phyloP scores from a whole-genome alignment of 2,113 vertebrate genomes.

The Trogon melanurus region DNA sequence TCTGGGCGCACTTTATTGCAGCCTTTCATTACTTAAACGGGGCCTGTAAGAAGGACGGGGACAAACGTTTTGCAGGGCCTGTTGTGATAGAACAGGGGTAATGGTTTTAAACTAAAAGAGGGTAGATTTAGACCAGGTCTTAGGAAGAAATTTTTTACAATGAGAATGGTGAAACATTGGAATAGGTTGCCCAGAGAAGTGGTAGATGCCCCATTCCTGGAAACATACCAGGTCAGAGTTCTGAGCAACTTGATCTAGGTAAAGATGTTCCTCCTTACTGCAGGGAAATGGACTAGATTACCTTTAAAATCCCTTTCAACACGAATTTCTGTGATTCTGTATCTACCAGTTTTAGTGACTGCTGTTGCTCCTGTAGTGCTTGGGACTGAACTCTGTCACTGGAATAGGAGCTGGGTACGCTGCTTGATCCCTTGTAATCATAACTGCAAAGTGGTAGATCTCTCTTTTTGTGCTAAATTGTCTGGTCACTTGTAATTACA shows the following conservation, averaged over 20 bases:
- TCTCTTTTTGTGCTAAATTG: background rate
- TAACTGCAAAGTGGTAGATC: background rate
- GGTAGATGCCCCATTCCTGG: too few species aligned
- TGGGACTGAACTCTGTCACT: background rate
- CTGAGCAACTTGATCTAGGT: too few species aligned
- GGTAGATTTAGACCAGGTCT: too few species aligned
- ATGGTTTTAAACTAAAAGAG: background rate
- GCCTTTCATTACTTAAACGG: background rate
- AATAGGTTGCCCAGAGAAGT: too few species aligned
- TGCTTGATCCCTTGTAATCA: background rate
- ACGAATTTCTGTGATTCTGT: too few species aligned
- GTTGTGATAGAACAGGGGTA: background rate
- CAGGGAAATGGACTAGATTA: too few species aligned
- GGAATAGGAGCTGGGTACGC: rapidly evolving
- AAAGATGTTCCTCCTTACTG: too few species aligned
- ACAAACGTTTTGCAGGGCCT: background rate
- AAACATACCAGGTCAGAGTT: too few species aligned
- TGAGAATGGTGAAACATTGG: too few species aligned
- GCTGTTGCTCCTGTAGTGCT: background rate
- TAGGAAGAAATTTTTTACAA: too few species aligned
- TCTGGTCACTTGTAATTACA: background rate
- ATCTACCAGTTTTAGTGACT: background rate
- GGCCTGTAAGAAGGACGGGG: background rate
- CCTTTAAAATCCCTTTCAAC: too few species aligned
- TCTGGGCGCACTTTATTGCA: too few species aligned